These are phyloP conservation scores for Phalacrocorax carbo DNA, from an alignment of 2,113 vertebrate genomes.

Conservation along the genomic window DNA sequence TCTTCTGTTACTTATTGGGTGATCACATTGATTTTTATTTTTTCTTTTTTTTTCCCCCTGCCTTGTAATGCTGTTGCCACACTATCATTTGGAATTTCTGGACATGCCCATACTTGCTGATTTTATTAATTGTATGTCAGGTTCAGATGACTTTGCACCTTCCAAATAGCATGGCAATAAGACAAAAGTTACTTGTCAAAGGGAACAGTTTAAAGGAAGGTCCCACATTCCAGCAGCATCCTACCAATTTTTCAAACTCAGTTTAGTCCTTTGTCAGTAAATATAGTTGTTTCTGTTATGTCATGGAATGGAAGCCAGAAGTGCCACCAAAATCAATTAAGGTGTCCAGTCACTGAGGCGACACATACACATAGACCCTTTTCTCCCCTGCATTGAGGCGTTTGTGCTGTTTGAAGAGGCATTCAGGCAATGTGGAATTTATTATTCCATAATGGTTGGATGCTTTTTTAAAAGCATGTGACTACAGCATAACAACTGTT, in stretches of 20 bases:
- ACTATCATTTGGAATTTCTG: neutral
- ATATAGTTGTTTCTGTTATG: neutral
- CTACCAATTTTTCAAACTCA: neutral
- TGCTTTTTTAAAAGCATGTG: neutral
- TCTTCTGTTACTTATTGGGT: neutral
- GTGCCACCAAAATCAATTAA: neutral
- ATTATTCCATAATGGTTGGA: neutral
- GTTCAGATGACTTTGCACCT: neutral
- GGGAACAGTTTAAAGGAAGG: neutral
- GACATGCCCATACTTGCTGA: neutral
- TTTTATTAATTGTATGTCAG: neutral
- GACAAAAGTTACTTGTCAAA: neutral
- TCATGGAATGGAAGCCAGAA: neutral
- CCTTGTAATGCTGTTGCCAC: neutral
- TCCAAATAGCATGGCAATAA: neutral
- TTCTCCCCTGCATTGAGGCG: neutral
- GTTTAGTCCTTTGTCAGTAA: slow-evolving; percentile 23
- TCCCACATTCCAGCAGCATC: neutral
- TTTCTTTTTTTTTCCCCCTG: neutral
- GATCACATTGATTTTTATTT: neutral
- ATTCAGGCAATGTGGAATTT: neutral
- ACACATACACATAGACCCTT: neutral
- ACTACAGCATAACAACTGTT: neutral
- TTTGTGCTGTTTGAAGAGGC: neutral
- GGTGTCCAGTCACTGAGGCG: neutral